Base-by-base conservation (phyloP, 2,888 invertebrate species). In the Euplexia lucipara region DNA sequence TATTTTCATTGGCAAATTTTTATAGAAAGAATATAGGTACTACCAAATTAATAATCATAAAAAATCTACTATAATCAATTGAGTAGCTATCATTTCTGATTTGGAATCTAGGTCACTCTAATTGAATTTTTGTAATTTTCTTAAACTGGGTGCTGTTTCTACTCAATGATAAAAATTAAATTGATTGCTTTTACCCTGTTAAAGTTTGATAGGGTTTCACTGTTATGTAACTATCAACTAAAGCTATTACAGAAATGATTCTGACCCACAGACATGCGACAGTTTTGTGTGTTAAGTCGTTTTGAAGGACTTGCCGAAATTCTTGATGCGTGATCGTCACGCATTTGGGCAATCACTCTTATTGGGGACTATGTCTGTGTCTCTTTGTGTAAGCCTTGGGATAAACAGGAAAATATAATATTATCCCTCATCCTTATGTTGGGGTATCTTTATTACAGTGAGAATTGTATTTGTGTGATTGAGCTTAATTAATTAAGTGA, bases 391-490 rank as follows among this genome's bases (percentile, higher is more conserved):
- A 35, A 26, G 18, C 49, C 26, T 34, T 35, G 44, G 62, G 65
- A 71, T 69, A 66, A 75, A 78, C 79, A 79, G 76, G 78, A 78
- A 78, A 78, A 47, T 64, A 60, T 51, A 47, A 48, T 59, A 66
- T 75, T 75, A 68, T 72, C 47, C 41, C 37, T 16, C 45, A 61
- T 47, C 52, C 62, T 68, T 66, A 65, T 61, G 47, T 54, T 30
- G 8, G 61, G 45, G 44, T 53, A 65, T 62, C 53, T 57, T 42
- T 70, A 64, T 67, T 56, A 34, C 45, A 54, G 54, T 35, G 7
- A 56, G 42, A n/a, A 48, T 65, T 34, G 34, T 54, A 7, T 16
- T 37, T 26, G 42, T 42, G 58, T 66, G 42, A 52, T 70, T 20
- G 61, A 14, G 14, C 41, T 52, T 71, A 64, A 56, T 71, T 56